Evolutionary conservation across 2,113 vertebrate species (phyloP), one percentile per base, ranked within the genome.

Genomic region (Lichenostomus cassidix): DNA sequence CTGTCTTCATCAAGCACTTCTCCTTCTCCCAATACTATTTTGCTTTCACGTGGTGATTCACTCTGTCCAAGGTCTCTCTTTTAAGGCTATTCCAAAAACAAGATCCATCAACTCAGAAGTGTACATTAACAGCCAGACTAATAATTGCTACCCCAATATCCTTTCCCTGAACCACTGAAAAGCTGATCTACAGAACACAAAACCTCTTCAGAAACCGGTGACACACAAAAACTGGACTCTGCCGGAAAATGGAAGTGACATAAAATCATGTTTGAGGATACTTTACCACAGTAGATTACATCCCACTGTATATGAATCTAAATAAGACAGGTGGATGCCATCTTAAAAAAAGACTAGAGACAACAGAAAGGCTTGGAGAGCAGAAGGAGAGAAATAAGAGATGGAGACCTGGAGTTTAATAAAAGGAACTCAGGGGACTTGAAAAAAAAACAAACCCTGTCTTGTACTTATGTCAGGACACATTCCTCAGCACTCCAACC

Each of bases 21-120:
- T 80, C 35, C 78, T 42, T 44, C 81, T 87, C 47, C 39, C 41
- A 67, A 2, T 0, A 3, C 5, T 29, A 50, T 62, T 83, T 42
- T 42, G 69, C 25, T 76, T 91, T 91, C 84, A 73, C 42, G 24
- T 2, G 24, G 39, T 53, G 83, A 78, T 77, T 74, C 37, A 46
- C 35, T 50, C 59, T 56, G 44, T 46, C 52, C 92, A 62, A 73
- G 37, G 46, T 49, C 63, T 80, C 55, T 25, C 78, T 71, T 64
- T 67, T 50, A 90, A 82, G 28, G 50, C 58, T 84, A 55, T 37
- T 95, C 55, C 29, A 15, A 79, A 95, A 92, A 87, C 58, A 65
- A 77, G 49, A 64, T 28, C 52, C 76, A 59, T 63, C 31, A 93
- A 56, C 39, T 90, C 76, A 50, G n/a, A 82, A 84, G 39, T 16